Percentiles rank a stretch among this genome's conserved stretches.
phyloP scores from a whole-genome alignment of 2,888 invertebrate genomes.

The Smittia sp. region DNA sequence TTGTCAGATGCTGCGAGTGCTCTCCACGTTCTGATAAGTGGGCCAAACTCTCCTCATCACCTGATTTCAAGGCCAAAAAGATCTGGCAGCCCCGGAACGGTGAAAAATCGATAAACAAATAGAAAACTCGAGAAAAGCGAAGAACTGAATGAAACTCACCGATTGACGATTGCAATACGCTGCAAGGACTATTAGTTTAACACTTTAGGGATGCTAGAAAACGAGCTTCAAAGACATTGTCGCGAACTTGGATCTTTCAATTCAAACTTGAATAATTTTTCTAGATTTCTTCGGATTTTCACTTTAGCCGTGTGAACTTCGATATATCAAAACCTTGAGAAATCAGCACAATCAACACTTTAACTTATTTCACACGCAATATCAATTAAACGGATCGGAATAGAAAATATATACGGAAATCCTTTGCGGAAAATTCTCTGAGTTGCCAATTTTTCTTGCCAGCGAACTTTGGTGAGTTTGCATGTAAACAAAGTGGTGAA shows the following conservation, averaged over 20 bases:
- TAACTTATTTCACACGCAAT: neutral
- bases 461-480: neutral
- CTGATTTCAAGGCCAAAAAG: neutral
- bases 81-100: neutral
- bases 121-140: neutral
- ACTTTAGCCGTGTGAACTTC: neutral
- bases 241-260: neutral
- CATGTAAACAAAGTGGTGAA: neutral
- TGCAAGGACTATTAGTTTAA: neutral
- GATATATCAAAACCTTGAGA: too few relatives aligned
- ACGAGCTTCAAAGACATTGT: constrained; percentile 22
- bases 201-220: constrained; percentile 29
- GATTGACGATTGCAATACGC: neutral
- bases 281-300: neutral
- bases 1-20: neutral
- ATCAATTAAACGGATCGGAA: too few relatives aligned
- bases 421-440: too few relatives aligned
- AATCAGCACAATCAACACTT: neutral
- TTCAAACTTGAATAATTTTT: too few relatives aligned
- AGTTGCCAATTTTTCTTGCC: neutral
- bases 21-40: too few relatives aligned
- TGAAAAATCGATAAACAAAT: constrained; percentile 11
- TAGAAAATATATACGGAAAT: too few relatives aligned
- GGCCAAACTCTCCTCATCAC: neutral
- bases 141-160: constrained; percentile 5